A percentile compares a stretch with the other conserved stretches of the same genome.
Conservation (phyloP, 1,140 invertebrate species). For the Phymastichus coffea region DNA sequence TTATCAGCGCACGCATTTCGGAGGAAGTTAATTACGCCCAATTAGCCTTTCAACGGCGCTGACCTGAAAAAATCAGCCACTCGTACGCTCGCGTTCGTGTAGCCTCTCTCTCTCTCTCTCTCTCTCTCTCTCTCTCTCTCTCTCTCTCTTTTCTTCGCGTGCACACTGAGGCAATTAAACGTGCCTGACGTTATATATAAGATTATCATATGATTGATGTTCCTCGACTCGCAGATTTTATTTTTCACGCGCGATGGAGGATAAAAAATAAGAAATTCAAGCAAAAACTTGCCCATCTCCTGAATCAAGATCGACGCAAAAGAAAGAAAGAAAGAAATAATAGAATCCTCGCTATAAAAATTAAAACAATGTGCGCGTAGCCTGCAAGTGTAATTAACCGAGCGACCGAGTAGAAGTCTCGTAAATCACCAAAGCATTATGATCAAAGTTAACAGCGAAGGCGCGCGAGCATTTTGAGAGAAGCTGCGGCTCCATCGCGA, state of each 20-base stretch:
- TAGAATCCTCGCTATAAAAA: no score
- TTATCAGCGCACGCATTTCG: slow-evolving; percentile 26
- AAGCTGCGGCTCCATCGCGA: no score
- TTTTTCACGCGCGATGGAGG: no score
- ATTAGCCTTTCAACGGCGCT: slow-evolving; percentile 35
- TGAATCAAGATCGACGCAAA: no score
- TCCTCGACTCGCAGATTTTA: no score
- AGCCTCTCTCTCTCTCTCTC: not conserved
- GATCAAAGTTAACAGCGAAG: slow-evolving; percentile 40
- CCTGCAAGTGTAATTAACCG: slow-evolving; percentile 23
- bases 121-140: not conserved
- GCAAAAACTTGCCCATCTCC: no score
- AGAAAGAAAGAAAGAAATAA: no score
- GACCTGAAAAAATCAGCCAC: slow-evolving; percentile 24
- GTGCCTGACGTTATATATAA: not conserved
- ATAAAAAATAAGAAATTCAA: no score
- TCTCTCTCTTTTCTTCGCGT: not conserved
- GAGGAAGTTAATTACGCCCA: slow-evolving; percentile 47
- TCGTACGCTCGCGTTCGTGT: not conserved
- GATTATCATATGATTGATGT: not conserved
- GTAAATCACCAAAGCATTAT: slow-evolving; percentile 48
- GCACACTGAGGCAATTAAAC: not conserved
- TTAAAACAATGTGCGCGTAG: slow-evolving; percentile 35
- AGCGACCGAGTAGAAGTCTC: slow-evolving; percentile 27
- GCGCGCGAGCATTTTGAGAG: slow-evolving; percentile 31